Conservation (phyloP, 1,140 invertebrate species). For the Propsilocerus akamusi region DNA sequence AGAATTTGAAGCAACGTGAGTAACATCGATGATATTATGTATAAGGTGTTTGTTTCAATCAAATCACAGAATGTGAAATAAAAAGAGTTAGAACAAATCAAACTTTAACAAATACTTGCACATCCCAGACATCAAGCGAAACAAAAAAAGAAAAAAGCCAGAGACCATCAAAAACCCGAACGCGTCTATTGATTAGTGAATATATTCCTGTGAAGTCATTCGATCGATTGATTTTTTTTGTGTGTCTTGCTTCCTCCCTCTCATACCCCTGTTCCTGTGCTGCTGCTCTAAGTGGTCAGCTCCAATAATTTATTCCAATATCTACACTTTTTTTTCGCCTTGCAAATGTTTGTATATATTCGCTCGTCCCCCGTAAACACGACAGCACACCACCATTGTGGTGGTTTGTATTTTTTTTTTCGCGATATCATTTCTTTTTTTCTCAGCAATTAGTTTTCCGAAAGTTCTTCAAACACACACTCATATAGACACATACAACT, state of each 20-base stretch:
- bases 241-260: background rate
- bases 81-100: too few species aligned
- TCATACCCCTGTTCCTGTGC: background rate
- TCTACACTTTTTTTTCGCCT: background rate
- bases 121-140: too few species aligned
- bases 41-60: too few species aligned
- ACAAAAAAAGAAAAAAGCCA: too few species aligned
- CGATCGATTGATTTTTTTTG: background rate
- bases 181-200: slow-evolving; percentile 1
- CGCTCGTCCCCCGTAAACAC: background rate
- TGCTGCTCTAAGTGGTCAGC: background rate
- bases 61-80: too few species aligned
- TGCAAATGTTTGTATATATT: background rate
- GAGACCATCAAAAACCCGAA: too few species aligned
- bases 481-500: background rate
- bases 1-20: too few species aligned
- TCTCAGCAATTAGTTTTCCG: slow-evolving; percentile 2
- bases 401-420: slow-evolving; percentile 2
- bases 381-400: background rate
- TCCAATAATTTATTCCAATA: background rate
- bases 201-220: slow-evolving; percentile 2
- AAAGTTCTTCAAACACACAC: background rate
- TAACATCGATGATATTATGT: too few species aligned
- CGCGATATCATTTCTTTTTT: slow-evolving; percentile 4
- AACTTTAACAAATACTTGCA: too few species aligned